Conservation (phyloP, 2,888 invertebrate species). For the Clostera curtula region DNA sequence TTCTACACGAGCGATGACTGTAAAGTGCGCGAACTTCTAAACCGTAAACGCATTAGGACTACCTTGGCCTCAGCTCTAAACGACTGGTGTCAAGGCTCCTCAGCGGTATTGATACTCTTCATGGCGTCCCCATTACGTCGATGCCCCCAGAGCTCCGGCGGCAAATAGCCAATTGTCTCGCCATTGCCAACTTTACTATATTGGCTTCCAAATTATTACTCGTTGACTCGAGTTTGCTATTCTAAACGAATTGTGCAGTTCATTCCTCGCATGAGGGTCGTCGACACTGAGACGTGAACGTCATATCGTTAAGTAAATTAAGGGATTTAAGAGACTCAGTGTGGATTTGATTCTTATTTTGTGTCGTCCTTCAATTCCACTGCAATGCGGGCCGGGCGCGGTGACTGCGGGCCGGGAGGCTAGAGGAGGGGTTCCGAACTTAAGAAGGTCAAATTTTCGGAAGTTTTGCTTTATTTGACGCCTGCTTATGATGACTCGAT, state of each 20-base stretch:
- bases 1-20: slow-evolving; percentile 38
- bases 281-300: slow-evolving; percentile 23
- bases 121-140: slow-evolving; percentile 32
- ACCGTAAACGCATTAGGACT: slow-evolving; percentile 46
- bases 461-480: slow-evolving; percentile 50
- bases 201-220: slow-evolving; percentile 31
- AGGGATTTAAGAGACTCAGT: slow-evolving; percentile 28
- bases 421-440: slow-evolving; percentile 43
- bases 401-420: slow-evolving; percentile 23
- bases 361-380: slow-evolving; percentile 52
- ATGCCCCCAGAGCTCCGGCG: slow-evolving; percentile 26
- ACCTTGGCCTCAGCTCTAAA: slow-evolving; percentile 50
- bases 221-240: slow-evolving; percentile 18
- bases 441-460: slow-evolving; percentile 63
- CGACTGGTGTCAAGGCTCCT: slow-evolving; percentile 45
- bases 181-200: slow-evolving; percentile 22
- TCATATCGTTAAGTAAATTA: slow-evolving; percentile 21
- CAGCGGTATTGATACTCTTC: slow-evolving; percentile 37
- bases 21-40: slow-evolving; percentile 46
- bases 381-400: slow-evolving; percentile 62
- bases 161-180: slow-evolving; percentile 40
- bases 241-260: slow-evolving; percentile 22
- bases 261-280: slow-evolving; percentile 24
- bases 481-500: slow-evolving; percentile 32
- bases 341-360: slow-evolving; percentile 40